A percentile compares a stretch with the other conserved stretches of the same genome.
These are phyloP conservation scores for Ambastaia sidthimunki DNA, from an alignment of 2,797 vertebrate species.

Conservation along the genomic window DNA sequence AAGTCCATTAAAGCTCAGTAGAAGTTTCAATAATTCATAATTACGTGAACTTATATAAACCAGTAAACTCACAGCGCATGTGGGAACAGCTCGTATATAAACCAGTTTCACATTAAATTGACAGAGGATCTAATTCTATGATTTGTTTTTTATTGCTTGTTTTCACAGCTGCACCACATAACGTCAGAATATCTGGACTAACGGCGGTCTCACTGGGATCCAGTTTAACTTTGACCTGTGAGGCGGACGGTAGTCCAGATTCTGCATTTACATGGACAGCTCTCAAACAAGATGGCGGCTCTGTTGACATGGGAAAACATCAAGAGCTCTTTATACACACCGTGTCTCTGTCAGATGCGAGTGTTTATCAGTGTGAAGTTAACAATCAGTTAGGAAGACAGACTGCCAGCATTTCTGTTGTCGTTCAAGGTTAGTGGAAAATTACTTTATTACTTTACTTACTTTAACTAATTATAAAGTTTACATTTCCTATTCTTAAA, in stretches of 20 bases:
- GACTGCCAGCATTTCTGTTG: conserved; percentile 50
- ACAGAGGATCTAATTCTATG: not conserved
- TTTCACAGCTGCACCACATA: conserved; percentile 66
- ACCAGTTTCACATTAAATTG: not conserved
- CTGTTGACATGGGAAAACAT: not conserved
- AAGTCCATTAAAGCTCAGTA: not conserved
- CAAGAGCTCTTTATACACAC: conserved; percentile 36
- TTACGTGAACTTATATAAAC: too few relatives aligned
- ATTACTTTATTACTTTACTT: too few relatives aligned
- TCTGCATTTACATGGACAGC: conserved; percentile 69
- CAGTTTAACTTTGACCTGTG: conserved; percentile 66
- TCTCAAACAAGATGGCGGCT: conserved; percentile 12
- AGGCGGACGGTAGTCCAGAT: conserved; percentile 67
- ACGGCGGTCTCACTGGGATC: conserved; percentile 62
- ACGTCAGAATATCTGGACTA: conserved; percentile 16
- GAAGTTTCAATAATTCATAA: not conserved
- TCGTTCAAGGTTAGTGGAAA: conserved; percentile 66
- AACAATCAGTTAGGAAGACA: conserved; percentile 64
- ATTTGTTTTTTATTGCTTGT: conserved; percentile 39
- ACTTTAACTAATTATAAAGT: too few relatives aligned
- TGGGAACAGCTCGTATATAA: too few relatives aligned
- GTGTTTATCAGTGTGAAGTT: conserved; percentile 68
- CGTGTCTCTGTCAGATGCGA: conserved; percentile 52
- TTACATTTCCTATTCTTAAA: too few relatives aligned
- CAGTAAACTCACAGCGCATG: too few relatives aligned